Conservation (phyloP, 2,113 vertebrate genomes). For the Etia nguti region DNA sequence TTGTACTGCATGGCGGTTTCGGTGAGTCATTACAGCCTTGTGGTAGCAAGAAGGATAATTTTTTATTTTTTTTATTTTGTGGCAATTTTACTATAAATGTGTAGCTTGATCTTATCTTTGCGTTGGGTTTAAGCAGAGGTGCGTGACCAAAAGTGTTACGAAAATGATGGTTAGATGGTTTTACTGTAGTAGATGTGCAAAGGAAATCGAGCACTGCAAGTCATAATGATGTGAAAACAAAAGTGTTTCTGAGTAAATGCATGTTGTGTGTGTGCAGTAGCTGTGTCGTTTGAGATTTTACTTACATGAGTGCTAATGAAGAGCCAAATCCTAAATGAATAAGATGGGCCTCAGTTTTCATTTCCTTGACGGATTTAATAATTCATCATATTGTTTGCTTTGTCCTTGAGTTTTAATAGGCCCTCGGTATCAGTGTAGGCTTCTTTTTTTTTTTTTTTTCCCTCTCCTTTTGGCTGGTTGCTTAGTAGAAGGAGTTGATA, state of each 20-base stretch:
- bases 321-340: neutral
- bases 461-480: neutral
- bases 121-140: neutral
- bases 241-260: neutral
- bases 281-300: conserved; percentile 12
- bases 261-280: neutral
- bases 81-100: neutral
- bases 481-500: conserved; percentile 36
- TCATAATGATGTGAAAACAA: neutral
- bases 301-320: neutral
- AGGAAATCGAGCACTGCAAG: neutral
- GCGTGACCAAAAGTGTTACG: neutral
- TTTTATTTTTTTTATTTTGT: accelerated
- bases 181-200: neutral
- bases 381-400: conserved; percentile 14
- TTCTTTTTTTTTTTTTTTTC: neutral
- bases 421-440: neutral
- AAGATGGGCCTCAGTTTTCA: neutral
- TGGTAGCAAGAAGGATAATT: neutral
- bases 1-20: neutral
- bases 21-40: conserved; percentile 28
- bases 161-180: neutral
- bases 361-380: conserved; percentile 5
- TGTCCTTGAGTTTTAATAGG: conserved; percentile 43
- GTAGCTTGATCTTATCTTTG: neutral